Conservation (phyloP, 2,113 vertebrate genomes). For the Ellobius talpinus region DNA sequence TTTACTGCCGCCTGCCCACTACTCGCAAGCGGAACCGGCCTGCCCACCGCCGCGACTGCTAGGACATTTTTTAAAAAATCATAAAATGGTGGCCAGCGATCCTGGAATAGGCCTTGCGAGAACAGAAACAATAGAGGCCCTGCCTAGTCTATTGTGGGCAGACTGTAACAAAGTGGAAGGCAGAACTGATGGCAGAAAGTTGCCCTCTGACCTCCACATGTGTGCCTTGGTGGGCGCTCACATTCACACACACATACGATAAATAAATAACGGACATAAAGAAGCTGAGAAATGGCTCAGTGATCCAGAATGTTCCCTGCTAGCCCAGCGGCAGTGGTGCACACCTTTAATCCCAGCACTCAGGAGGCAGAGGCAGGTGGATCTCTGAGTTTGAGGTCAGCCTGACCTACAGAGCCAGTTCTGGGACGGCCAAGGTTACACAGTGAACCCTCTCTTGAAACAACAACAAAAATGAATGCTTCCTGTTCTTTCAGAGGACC, state of each 20-base stretch:
- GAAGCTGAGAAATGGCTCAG: not conserved
- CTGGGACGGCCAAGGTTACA: not conserved
- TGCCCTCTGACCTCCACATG: not conserved
- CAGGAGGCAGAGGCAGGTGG: not conserved
- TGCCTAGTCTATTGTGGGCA: not conserved
- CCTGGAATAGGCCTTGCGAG: not conserved
- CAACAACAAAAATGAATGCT: not conserved
- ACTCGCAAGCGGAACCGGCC: too few species aligned
- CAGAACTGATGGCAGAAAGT: not conserved
- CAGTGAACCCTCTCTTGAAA: not conserved
- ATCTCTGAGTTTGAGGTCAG: not conserved
- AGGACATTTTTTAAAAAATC: too few species aligned
- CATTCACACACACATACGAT: not conserved
- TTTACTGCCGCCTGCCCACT: too few species aligned
- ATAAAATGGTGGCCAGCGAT: too few species aligned
- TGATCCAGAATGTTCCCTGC: not conserved
- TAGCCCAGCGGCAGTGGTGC: not conserved
- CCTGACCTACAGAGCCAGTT: not conserved
- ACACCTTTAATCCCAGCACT: not conserved
- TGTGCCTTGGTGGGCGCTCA: not conserved
- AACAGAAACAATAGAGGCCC: not conserved
- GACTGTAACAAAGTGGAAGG: not conserved
- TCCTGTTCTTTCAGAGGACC: not conserved
- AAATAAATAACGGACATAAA: not conserved
- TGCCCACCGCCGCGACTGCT: too few species aligned